Conservation (phyloP, 2,797 vertebrate genomes). For the Coendou prehensilis region DNA sequence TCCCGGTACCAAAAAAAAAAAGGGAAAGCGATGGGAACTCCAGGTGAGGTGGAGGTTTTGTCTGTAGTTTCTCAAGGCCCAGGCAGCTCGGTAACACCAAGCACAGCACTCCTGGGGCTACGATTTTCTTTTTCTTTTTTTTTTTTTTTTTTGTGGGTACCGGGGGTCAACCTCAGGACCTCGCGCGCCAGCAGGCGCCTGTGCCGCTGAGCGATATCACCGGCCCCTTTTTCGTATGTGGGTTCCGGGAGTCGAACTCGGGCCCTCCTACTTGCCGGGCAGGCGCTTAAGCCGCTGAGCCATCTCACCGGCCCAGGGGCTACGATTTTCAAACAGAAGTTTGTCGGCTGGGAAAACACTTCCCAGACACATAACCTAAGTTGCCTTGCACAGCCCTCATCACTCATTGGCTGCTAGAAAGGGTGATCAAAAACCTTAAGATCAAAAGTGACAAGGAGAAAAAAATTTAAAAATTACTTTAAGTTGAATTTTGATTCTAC, state of each 20-base stretch:
- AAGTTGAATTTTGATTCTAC: neutral
- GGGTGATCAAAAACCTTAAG: neutral
- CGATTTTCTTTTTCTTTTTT: too few relatives aligned
- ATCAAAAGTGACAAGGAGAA: neutral
- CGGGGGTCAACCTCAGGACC: too few relatives aligned
- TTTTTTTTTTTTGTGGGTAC: too few relatives aligned
- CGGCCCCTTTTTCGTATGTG: too few relatives aligned
- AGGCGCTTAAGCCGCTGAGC: too few relatives aligned
- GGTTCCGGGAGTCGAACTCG: too few relatives aligned
- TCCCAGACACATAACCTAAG: neutral
- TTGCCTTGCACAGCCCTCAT: neutral
- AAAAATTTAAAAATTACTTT: neutral
- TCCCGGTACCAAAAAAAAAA: too few relatives aligned
- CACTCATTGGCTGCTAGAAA: neutral
- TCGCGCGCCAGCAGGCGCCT: too few relatives aligned
- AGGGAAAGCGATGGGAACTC: neutral
- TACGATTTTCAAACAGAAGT: neutral
- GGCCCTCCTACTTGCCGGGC: too few relatives aligned
- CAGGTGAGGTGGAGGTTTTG: neutral
- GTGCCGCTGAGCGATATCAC: too few relatives aligned
- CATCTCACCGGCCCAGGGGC: too few relatives aligned
- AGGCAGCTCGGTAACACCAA: neutral
- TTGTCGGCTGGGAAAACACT: neutral
- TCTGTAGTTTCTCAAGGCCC: neutral
- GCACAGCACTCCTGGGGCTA: neutral